Percentiles rank a stretch among this genome's conserved stretches.
These are phyloP conservation scores for Yoshiicerus persimilis DNA, from an alignment of 1,140 invertebrate genomes.

Conservation along the genomic window DNA sequence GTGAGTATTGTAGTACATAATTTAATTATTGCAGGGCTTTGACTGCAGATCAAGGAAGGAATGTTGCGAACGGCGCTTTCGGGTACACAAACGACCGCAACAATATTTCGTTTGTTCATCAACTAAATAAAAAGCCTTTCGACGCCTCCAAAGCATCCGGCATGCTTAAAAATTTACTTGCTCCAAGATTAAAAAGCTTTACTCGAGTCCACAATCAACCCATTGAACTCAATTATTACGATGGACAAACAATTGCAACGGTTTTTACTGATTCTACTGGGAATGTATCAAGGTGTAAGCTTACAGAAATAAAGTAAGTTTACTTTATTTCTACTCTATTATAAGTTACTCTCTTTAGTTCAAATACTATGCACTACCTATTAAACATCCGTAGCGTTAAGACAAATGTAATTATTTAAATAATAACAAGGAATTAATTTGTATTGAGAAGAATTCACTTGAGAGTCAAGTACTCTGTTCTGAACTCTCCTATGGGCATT, in stretches of 20 bases:
- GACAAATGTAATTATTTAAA: no score
- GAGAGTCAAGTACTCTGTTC: no score
- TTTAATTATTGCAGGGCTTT: not conserved
- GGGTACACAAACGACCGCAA: not conserved
- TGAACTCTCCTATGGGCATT: no score
- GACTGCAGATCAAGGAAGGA: not conserved
- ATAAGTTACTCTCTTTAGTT: no score
- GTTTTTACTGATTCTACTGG: constrained; percentile 68
- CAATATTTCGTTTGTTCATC: not conserved
- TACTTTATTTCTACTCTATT: not conserved
- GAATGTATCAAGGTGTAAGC: constrained; percentile 70
- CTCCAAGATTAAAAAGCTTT: not conserved
- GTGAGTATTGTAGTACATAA: not conserved
- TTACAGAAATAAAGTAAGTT: constrained; percentile 81
- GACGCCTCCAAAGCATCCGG: not conserved
- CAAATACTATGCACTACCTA: no score
- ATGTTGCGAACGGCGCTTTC: no score
- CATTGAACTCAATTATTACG: constrained; percentile 69
- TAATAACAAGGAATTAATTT: no score
- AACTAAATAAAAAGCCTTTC: not conserved
- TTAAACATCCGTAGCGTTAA: no score
- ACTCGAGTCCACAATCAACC: constrained; percentile 46
- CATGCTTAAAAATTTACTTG: not conserved
- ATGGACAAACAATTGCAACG: constrained; percentile 77
- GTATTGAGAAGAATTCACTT: no score